A percentile compares a stretch with the other conserved stretches of the same genome.
phyloP scores from a whole-genome alignment of 2,113 vertebrate species.

The Siniperca knerii region DNA sequence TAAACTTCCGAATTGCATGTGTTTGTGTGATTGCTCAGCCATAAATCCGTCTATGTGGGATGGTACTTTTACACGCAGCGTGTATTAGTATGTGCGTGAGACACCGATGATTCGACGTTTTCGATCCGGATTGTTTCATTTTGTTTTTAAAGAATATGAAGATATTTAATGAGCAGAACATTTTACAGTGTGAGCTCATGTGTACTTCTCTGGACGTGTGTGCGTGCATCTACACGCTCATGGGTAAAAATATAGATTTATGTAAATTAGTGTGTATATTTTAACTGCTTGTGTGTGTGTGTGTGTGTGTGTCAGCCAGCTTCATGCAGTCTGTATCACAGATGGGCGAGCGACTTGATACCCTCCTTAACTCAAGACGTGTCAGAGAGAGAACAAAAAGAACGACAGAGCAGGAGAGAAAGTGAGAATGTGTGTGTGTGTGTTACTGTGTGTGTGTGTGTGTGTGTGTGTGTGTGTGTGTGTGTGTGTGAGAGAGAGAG shows the following conservation, averaged over 20 bases:
- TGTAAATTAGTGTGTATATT: conserved; percentile 9
- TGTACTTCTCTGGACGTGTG: neutral
- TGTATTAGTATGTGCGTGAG: too few relatives aligned
- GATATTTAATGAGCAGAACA: too few relatives aligned
- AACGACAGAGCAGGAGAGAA: conserved; percentile 40
- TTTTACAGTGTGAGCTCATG: neutral
- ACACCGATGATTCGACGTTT: too few relatives aligned
- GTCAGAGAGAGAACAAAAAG: conserved; percentile 62
- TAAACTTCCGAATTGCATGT: too few relatives aligned
- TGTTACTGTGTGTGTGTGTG: too few relatives aligned
- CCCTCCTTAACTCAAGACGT: conserved; percentile 55
- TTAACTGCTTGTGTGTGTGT: neutral
- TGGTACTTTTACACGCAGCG: too few relatives aligned
- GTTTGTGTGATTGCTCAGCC: too few relatives aligned
- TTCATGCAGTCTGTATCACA: conserved; percentile 56
- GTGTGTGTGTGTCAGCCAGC: neutral
- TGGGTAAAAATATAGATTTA: neutral
- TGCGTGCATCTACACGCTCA: neutral
- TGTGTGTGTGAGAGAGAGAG: neutral
- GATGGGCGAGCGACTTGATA: conserved; percentile 66
- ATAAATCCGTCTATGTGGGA: too few relatives aligned
- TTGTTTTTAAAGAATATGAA: too few relatives aligned
- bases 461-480: too few relatives aligned
- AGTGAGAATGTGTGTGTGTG: conserved; percentile 44
- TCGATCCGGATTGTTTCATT: too few relatives aligned